Evolutionary conservation across 2,797 vertebrate genomes (phyloP), one percentile per base, ranked within the genome.

Genomic region (Sebastolobus alascanus): DNA sequence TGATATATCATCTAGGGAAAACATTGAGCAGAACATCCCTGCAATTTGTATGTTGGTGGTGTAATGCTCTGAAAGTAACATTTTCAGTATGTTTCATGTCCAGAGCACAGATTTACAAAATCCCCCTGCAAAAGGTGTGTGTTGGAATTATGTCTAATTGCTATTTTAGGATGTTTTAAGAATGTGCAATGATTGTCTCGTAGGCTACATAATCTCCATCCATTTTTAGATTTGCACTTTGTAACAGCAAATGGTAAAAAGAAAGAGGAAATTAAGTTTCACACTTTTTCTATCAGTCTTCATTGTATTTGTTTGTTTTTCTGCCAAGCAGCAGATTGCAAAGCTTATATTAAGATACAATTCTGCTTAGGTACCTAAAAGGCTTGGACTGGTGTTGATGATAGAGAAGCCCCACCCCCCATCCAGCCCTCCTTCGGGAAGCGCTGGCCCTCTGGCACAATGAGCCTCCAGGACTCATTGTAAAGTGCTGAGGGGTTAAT

Each of bases 401-500:
- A 43, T 68, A 37, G 29, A 29, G 11, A 66, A 27, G 18, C 16
- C 60, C 46, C 9, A 11, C 33, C 56, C 43, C 27, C 7, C 94
- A 54, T 14, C 31, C 29, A 10, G 55, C 37, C 84, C 95, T 96
- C 95, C 96, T 96, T 97, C 96, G 96, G 94, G 96, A 96, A 96
- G 94, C 95, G 93, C 95, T 93, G 96, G 96, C 95, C 96, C 96
- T 97, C 97, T 96, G 96, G 96, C 96, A 98, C 97, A 97, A 97
- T 96, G 96, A 96, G 96, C 96, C 84, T 96, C 94, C 84, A 96
- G 97, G 96, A 96, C 95, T 96, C 95, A 96, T 96, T 97, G 96
- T 96, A 92, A 96, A 96, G 96, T 95, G 96, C 96, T 96, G 96
- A 96, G 96, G 96, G 97, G 97, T 99, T 99, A 99, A 99, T 97